A percentile compares a stretch with the other conserved stretches of the same genome.
Conservation (phyloP, 2,888 invertebrate species). For the Eurytoma adleriae region DNA sequence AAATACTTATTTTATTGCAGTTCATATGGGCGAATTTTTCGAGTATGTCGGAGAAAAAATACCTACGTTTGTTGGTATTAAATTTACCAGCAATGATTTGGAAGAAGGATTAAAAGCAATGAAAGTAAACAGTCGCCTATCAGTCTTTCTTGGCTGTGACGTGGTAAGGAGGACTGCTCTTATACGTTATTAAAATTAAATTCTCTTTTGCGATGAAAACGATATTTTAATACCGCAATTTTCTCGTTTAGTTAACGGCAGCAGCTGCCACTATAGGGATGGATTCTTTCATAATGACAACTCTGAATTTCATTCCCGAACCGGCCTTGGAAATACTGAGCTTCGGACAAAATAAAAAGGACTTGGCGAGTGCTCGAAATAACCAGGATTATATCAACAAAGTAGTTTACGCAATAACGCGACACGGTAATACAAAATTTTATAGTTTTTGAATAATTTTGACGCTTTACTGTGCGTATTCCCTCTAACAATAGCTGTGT, state of each 20-base stretch:
- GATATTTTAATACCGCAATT: neutral
- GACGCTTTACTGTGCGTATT: too few species aligned
- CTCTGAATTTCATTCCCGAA: conserved; percentile 82
- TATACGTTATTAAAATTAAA: neutral
- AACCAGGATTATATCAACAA: conserved; percentile 76
- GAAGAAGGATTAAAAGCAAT: conserved; percentile 82
- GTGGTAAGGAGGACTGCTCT: conserved; percentile 76
- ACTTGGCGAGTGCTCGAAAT: conserved; percentile 76
- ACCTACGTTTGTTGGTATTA: conserved; percentile 88
- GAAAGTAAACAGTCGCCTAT: conserved; percentile 77
- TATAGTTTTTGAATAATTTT: neutral
- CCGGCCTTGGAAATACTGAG: conserved; percentile 79
- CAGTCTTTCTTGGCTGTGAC: conserved; percentile 83
- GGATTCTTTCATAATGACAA: conserved; percentile 84
- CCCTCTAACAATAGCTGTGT: neutral
- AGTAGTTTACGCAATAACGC: conserved; percentile 69
- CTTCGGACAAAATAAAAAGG: conserved; percentile 76
- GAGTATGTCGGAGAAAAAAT: conserved; percentile 80
- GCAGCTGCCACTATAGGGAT: conserved; percentile 84
- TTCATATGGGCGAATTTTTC: conserved; percentile 85
- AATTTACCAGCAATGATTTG: conserved; percentile 86
- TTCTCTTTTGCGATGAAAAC: too few species aligned
- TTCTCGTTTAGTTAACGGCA: conserved; percentile 78
- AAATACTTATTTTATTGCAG: conserved; percentile 75
- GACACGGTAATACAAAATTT: conserved; percentile 17